Evolutionary conservation across 2,113 vertebrate genomes (phyloP).

Genomic region (Clarias magur): DNA sequence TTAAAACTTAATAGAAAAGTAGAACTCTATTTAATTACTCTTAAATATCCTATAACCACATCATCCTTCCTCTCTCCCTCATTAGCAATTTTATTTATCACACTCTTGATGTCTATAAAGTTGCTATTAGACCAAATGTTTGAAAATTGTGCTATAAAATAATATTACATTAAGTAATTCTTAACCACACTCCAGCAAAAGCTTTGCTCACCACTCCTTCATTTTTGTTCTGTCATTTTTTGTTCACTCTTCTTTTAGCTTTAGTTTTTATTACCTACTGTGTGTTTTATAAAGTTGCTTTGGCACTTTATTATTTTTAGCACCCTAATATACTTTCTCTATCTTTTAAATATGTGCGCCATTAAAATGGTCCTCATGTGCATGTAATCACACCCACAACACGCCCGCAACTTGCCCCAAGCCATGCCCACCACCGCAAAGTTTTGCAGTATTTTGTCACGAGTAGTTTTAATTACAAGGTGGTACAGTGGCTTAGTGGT

Average conservation of each 20-base stretch:
- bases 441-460: no score
- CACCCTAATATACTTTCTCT: no score
- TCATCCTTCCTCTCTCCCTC: no score
- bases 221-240: neutral
- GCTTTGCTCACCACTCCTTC: neutral
- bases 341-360: no score
- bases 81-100: neutral
- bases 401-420: no score
- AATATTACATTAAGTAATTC: neutral
- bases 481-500: no score
- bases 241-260: neutral
- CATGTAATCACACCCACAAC: no score
- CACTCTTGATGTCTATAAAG: neutral
- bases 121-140: neutral
- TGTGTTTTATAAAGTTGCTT: no score
- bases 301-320: no score
- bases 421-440: no score
- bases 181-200: neutral
- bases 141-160: neutral
- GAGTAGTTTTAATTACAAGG: no score
- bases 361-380: no score
- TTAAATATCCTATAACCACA: neutral
- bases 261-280: neutral
- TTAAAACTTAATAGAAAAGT: neutral
- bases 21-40: neutral